Evolutionary conservation across 2,888 invertebrate species (phyloP), one percentile per base, ranked within the genome.

Genomic region (Eupithecia pulchellata): DNA sequence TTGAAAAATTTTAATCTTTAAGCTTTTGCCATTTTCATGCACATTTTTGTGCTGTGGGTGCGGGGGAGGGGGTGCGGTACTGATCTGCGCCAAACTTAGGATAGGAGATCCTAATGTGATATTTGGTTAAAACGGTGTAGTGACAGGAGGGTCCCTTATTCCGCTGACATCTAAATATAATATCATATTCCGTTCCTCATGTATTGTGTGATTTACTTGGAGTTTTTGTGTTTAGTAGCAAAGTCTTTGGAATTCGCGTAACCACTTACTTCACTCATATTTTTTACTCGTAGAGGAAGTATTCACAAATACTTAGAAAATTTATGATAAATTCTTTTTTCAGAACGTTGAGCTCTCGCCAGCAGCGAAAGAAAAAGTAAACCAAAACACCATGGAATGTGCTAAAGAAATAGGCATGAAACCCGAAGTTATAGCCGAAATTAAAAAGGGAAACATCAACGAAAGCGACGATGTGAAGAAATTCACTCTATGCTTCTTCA

Each of bases 401-500:
- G 80, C 90, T 3, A 91, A 89, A 69, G 86, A 91, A 77, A 81
- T 87, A 0, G 90, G 90, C 0, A 88, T 89, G 0, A 89, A 89
- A 36, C 79, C 84, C 0, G 92, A 93, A 68, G 72, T 89, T 0
- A 58, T 93, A 0, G 83, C 84, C 0, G 88, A 89, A 64, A 91
- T 90, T 0, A 91, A 91, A 68, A 90, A 90, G 69, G 95, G 95
- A 0, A 78, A 89, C 2, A 82, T 92, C 11, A 74, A 76, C 71
- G 91, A 95, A 0, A 93, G 94, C 61, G 90, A 92, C 11, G 83
- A 78, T 0, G 75, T 95, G 0, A 94, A 94, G 76, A 91, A 92
- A 60, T 94, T 94, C 75, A 83, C 88, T 0, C 81, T 91, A 0
- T 95, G 95, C 78, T 90, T 95, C 84, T 91, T 94, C 82, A 83